Percentiles rank a stretch among this genome's conserved stretches.
Evolutionary conservation across 2,888 invertebrate genomes (phyloP).

Genomic region (Chloromyia formosa): DNA sequence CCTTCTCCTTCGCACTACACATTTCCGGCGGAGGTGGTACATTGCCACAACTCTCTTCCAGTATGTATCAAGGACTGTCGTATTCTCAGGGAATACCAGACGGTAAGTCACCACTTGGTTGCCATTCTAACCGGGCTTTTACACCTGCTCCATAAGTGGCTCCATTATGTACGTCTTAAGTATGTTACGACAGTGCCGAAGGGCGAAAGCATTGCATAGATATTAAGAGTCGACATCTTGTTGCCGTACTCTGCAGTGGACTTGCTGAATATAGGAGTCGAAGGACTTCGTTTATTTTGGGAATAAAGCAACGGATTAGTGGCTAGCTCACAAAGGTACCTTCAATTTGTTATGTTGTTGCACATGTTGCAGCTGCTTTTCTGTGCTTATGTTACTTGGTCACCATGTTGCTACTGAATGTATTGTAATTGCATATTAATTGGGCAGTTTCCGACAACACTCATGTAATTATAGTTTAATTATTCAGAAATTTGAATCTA

Average conservation of each 20-base stretch:
- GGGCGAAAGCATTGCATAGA: neutral
- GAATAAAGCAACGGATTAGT: conserved; percentile 2
- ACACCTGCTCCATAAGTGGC: neutral
- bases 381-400: neutral
- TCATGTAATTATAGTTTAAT: conserved; percentile 30
- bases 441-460: conserved; percentile 27
- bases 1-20: neutral
- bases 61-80: neutral
- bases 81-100: neutral
- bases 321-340: neutral
- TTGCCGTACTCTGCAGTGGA: neutral
- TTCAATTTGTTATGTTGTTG: conserved; percentile 3
- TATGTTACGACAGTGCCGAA: neutral
- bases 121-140: neutral
- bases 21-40: neutral
- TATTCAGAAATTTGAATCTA: conserved; percentile 17
- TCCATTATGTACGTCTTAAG: conserved; percentile 5
- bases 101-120: neutral
- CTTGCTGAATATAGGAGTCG: neutral
- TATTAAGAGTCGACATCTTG: neutral
- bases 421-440: conserved; percentile 30
- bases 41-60: neutral
- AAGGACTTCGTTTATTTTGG: neutral
- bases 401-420: neutral
- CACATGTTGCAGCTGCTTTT: neutral